These are phyloP conservation scores for Acrobasis suavella DNA, from an alignment of 2,888 invertebrate genomes.

Conservation along the genomic window DNA sequence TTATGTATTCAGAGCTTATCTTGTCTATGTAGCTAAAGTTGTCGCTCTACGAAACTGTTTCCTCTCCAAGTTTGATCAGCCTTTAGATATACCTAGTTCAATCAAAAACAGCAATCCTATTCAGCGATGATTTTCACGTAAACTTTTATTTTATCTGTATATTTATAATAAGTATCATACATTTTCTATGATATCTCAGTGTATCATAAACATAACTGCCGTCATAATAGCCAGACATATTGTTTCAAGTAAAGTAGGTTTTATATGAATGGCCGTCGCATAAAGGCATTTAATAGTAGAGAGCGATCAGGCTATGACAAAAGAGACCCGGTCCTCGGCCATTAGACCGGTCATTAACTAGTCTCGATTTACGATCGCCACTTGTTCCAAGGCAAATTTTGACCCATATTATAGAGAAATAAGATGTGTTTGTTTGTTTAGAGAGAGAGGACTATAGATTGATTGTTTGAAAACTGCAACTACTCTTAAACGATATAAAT, in stretches of 20 bases:
- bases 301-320: conserved; percentile 48
- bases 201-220: not conserved
- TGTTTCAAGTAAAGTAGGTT: conserved; percentile 23
- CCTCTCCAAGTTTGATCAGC: not conserved
- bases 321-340: conserved; percentile 46
- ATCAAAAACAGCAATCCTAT: not conserved
- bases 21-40: not conserved
- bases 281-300: conserved; percentile 36
- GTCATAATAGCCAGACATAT: not conserved
- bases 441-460: too few relatives aligned
- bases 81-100: too few relatives aligned
- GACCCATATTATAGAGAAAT: not conserved
- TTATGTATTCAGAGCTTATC: conserved; percentile 18
- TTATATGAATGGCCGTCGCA: conserved; percentile 34
- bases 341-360: conserved; percentile 57
- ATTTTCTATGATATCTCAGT: too few relatives aligned
- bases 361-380: conserved; percentile 50
- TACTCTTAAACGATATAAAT: too few relatives aligned
- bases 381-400: conserved; percentile 39
- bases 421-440: too few relatives aligned
- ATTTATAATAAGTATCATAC: too few relatives aligned
- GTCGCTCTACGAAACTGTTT: not conserved
- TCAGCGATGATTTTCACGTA: too few relatives aligned
- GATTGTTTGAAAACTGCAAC: too few relatives aligned
- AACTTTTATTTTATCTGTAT: too few relatives aligned